Evolutionary conservation across 2,888 invertebrate species (phyloP), one percentile per base, ranked within the genome.

Genomic region (Melanophora roralis): DNA sequence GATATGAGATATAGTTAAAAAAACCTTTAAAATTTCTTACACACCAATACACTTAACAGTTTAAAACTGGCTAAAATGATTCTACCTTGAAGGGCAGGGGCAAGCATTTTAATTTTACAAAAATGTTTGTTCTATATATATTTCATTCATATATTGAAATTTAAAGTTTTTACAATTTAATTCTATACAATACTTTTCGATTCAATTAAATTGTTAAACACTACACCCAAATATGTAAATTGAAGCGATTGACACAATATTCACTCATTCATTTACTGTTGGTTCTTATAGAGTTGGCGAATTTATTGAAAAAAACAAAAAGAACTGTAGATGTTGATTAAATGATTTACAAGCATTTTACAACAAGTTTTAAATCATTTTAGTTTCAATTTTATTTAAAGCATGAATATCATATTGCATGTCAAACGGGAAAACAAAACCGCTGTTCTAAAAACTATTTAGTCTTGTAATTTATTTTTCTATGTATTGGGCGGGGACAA

Each of bases 321-420:
- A n/a, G n/a, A n/a, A n/a, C n/a, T 65, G 79, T 79, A 79, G 79
- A 75, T 79, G 78, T 79, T 65, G 79, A 79, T 65, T 71, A 71
- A 79, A 79, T 75, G 79, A 79, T 75, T 79, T 79, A 71, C 74
- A 74, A 79, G 78, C 74, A 45, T 71, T 74, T 75, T 69, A 69
- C 69, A 74, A 65, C 74, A 79, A 79, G 65, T 79, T 49, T 64
- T 74, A 65, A 67, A 71, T 75, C 74, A 79, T 79, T 79, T 69
- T 74, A 47, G 4, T 12, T 12, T 64, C 47, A 4, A 32, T n/a
- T 59, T 38, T 51, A 34, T 60, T 53, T 74, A 40, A 64, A 69
- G 64, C 68, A 69, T 51, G 43, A 73, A 76, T 51, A 49, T 69
- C 36, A 65, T 74, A 74, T 69, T 51, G 74, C 69, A 73, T 72